Base-by-base conservation (phyloP, 2,888 invertebrate species). In the Corbicula japonica region DNA sequence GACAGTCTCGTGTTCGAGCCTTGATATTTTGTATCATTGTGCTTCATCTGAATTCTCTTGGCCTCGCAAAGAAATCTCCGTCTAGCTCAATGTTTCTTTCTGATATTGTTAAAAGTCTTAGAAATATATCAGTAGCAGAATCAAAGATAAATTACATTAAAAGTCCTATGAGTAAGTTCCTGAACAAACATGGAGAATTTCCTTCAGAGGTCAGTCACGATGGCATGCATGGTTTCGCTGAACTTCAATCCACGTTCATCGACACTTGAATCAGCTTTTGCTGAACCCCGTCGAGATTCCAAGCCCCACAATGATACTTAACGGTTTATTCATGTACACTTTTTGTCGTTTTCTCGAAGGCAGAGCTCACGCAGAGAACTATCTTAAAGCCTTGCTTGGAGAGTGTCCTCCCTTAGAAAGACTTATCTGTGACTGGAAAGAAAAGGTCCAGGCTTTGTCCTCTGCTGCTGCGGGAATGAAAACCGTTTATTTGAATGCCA, bases 201-300 rank as follows among this genome's bases (percentile, higher is more conserved):
- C 32, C 30, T 32, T 5, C 21, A 10, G 38, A 15, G 3, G 32
- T 23, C 38, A 63, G 61, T 10, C 46, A 60, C 1, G 65, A 77
- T 15, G 60, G n/a, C n/a, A n/a, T 83, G 10, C 93, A 93, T 76
- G 88, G 84, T 30, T 91, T 91, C 50, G 83, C 90, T 18, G 92
- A 93, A 83, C 88, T 92, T 46, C 93, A 93, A 71, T 78, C 92
- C 0, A 90, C 90, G 32, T 75, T 91, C 15, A 71, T 87, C 63
- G 84, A n/a, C 85, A 89, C 60, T 75, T 93, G 18, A 92, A 93
- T 83, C 84, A 88, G 56, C 72, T 93, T 32, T 82, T 93, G 12
- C 69, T 63, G 18, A 73, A 62, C 26, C 90, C 91, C 0, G 73
- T 91, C 4, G 35, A 38, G 5, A 56, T 46, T 44, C 76, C 84